These are phyloP conservation scores for Perizoma affinitatum DNA, from an alignment of 2,888 invertebrate genomes.

Conservation along the genomic window DNA sequence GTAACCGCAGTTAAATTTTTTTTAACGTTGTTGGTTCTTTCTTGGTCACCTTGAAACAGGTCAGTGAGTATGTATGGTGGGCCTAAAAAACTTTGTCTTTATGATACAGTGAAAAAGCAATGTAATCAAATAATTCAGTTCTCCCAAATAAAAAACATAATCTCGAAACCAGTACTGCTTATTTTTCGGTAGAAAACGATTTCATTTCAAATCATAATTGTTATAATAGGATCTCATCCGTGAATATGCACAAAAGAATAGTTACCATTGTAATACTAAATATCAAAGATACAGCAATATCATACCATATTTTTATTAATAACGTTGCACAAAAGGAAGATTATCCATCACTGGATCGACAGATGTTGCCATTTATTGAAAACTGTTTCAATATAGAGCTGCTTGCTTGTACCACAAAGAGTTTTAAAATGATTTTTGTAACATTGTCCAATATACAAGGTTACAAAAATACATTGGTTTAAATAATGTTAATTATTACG, in stretches of 20 bases:
- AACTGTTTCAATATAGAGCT: constrained; percentile 25
- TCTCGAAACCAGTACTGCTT: neutral
- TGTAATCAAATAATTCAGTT: no score
- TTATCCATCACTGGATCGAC: constrained; percentile 71
- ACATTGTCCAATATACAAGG: no score
- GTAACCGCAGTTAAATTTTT: no score
- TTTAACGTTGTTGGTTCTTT: no score
- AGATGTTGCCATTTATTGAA: constrained; percentile 62
- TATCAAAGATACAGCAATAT: constrained; percentile 72
- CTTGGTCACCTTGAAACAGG: no score
- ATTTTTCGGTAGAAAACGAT: constrained; percentile 35
- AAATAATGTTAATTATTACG: no score
- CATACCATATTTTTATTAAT: constrained; percentile 82
- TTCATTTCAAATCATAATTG: constrained; percentile 52
- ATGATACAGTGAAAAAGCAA: no score
- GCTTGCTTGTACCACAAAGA: constrained; percentile 23
- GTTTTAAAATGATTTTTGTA: constrained; percentile 22
- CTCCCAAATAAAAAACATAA: no score
- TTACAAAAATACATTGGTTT: no score
- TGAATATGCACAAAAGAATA: constrained; percentile 71
- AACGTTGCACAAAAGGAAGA: constrained; percentile 77
- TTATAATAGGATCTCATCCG: constrained; percentile 71
- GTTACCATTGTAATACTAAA: constrained; percentile 71
- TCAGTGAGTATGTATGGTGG: no score
- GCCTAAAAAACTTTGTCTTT: no score